Conservation (phyloP, 2,888 invertebrate species). For the Onthophagus sagittarius region DNA sequence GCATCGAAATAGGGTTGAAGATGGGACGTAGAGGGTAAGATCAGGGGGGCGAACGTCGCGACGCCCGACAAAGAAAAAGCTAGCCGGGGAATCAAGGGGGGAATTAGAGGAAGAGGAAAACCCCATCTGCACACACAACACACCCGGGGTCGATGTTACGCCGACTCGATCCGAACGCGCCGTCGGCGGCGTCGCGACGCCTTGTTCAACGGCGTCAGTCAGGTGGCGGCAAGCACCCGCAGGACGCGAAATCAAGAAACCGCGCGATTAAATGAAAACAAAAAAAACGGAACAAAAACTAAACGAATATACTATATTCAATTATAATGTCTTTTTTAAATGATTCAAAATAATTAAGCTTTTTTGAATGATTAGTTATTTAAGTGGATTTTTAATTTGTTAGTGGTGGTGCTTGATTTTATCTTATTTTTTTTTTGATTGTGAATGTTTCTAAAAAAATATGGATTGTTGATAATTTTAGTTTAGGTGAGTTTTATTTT, state of each 20-base stretch:
- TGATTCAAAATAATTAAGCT: background rate
- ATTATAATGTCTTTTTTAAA: background rate
- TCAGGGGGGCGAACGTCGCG: background rate
- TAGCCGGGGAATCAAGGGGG: too few species aligned
- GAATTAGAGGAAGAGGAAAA: too few species aligned
- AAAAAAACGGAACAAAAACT: background rate
- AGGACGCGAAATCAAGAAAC: background rate
- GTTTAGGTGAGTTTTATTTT: too few species aligned
- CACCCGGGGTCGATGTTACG: constrained; percentile 6
- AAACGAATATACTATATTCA: background rate
- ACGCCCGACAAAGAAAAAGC: background rate
- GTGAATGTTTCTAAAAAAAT: background rate
- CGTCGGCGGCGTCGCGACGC: background rate
- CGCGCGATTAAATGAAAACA: background rate
- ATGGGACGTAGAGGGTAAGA: too few species aligned
- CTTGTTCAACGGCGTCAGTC: background rate
- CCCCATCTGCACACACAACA: background rate
- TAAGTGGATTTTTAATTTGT: background rate
- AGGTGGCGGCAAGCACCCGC: background rate
- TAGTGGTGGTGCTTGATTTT: background rate
- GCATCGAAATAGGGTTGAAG: too few species aligned
- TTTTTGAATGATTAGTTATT: background rate
- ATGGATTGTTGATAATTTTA: too few species aligned
- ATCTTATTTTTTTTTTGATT: background rate
- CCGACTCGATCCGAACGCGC: constrained; percentile 2